phyloP scores from a whole-genome alignment of 2,113 vertebrate species.

The Gallinago media region DNA sequence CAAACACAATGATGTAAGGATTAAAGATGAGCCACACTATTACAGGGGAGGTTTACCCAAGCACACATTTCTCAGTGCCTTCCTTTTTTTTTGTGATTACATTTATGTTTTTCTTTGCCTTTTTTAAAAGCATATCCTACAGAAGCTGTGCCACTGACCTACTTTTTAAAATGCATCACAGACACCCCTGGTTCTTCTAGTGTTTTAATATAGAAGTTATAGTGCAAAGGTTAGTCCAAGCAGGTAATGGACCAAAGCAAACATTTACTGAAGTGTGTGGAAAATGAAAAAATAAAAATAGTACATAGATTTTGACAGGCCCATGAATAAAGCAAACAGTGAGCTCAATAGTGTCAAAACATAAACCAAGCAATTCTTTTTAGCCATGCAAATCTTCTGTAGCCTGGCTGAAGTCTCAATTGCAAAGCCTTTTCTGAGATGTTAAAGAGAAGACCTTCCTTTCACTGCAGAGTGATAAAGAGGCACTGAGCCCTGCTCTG shows the following conservation, averaged over 20 bases:
- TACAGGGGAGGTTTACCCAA: not conserved
- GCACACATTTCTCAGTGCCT: not conserved
- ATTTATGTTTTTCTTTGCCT: not conserved
- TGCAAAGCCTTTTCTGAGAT: not conserved
- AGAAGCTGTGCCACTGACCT: not conserved
- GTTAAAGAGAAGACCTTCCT: slow-evolving; percentile 26
- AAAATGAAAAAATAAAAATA: not conserved
- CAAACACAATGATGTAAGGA: not conserved
- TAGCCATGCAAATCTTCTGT: slow-evolving; percentile 40
- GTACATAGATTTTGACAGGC: not conserved
- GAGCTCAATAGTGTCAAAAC: slow-evolving; percentile 9
- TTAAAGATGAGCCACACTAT: not conserved
- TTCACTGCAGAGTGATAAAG: slow-evolving; percentile 16
- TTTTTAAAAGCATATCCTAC: not conserved
- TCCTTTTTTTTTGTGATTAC: not conserved
- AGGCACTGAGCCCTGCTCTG: slow-evolving; percentile 15
- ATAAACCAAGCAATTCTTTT: slow-evolving; percentile 10
- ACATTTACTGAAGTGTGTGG: not conserved
- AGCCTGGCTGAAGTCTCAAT: slow-evolving; percentile 12
- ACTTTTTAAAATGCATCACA: slow-evolving; percentile 9
- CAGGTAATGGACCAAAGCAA: not conserved
- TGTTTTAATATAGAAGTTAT: not conserved
- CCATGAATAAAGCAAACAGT: slow-evolving; percentile 43
- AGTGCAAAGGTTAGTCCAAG: not conserved
- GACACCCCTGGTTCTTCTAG: not conserved